Conservation (phyloP, 1,140 invertebrate species). For the Drosophila nigromelanica region DNA sequence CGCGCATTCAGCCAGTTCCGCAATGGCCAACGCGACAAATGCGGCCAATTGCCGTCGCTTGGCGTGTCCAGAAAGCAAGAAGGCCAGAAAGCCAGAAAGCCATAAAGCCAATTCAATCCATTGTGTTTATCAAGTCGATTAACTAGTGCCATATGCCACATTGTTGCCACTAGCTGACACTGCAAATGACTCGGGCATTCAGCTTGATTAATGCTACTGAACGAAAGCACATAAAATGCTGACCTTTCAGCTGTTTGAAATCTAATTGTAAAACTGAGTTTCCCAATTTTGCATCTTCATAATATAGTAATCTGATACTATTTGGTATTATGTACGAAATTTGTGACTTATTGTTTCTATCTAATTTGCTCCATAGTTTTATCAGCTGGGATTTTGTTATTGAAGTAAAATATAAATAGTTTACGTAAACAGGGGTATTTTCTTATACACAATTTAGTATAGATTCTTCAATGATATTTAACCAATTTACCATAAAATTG, state of each 20-base stretch:
- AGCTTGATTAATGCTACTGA: constrained; percentile 10
- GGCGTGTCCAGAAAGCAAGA: background rate
- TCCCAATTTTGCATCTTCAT: too few relatives aligned
- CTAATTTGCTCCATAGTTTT: too few relatives aligned
- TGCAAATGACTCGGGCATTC: background rate
- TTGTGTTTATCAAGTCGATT: constrained; percentile 19
- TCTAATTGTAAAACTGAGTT: background rate
- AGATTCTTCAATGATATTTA: too few relatives aligned
- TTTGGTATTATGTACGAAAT: too few relatives aligned
- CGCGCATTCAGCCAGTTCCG: constrained; percentile 6
- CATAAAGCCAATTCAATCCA: constrained; percentile 16
- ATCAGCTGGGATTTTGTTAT: too few relatives aligned
- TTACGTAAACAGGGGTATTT: too few relatives aligned
- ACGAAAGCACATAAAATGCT: background rate
- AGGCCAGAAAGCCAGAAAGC: constrained; percentile 3
- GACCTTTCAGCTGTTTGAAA: background rate
- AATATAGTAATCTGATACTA: background rate
- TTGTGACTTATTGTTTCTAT: too few relatives aligned
- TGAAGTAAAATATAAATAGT: too few relatives aligned
- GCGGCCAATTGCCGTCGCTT: constrained; percentile 12
- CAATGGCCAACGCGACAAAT: background rate
- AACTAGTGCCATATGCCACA: constrained; percentile 4
- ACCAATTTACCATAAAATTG: too few relatives aligned
- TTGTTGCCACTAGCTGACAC: constrained; percentile 14
- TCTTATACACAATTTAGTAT: too few relatives aligned